A percentile compares a stretch with the other conserved stretches of the same genome.
These are phyloP conservation scores for Pseudochromis fuscus DNA, from an alignment of 2,797 vertebrate species.

Conservation along the genomic window DNA sequence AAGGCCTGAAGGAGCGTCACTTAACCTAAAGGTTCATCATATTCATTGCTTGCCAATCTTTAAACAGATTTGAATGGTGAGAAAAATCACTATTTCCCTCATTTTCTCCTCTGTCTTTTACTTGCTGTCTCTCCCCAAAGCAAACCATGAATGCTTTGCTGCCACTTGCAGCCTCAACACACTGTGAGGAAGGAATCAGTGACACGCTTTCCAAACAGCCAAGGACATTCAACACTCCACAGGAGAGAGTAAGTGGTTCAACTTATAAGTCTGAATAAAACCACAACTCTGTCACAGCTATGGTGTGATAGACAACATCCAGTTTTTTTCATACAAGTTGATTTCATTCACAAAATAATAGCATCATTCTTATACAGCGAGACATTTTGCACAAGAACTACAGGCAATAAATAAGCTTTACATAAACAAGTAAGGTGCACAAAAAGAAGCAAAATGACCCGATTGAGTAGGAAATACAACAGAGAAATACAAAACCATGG, in stretches of 20 bases:
- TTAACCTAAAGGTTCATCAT: conserved; percentile 48
- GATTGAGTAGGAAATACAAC: not conserved
- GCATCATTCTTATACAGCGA: not conserved
- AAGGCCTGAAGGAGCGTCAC: conserved; percentile 42
- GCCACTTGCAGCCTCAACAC: conserved; percentile 59
- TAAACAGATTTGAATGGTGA: conserved; percentile 51
- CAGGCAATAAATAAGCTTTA: not conserved
- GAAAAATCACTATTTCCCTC: conserved; percentile 45
- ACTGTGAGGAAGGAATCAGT: conserved; percentile 56
- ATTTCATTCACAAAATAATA: not conserved
- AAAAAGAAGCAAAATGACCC: not conserved
- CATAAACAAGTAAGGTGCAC: not conserved
- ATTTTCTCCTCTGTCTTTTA: conserved; percentile 30
- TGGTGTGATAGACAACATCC: not conserved
- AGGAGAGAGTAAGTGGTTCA: conserved; percentile 34
- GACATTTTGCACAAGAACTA: not conserved
- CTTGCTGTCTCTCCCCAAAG: conserved; percentile 19
- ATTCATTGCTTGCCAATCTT: conserved; percentile 54
- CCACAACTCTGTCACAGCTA: not conserved
- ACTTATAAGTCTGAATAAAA: conserved; percentile 15
- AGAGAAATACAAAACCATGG: conserved; percentile 9
- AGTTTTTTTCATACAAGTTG: not conserved
- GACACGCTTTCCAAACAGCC: conserved; percentile 45
- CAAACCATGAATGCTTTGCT: conserved; percentile 46
- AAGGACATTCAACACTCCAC: not conserved